Conservation (phyloP, 1,140 invertebrate species). For the Drusus annulatus region DNA sequence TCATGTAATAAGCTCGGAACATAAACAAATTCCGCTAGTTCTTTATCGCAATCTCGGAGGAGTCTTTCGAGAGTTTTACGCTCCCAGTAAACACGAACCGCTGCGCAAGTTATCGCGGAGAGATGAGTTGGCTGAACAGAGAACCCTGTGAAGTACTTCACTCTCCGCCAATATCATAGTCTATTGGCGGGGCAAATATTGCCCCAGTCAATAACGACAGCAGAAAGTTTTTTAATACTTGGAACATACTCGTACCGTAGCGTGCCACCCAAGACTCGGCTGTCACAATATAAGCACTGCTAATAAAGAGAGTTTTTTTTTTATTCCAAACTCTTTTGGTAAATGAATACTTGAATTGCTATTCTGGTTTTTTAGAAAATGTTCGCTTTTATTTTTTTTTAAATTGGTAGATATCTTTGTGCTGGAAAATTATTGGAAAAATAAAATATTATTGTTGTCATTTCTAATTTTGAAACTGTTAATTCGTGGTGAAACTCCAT, state of each 20-base stretch:
- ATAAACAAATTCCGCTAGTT: not conserved
- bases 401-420: no score
- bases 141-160: not conserved
- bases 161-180: not conserved
- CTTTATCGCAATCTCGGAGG: slow-evolving; percentile 12
- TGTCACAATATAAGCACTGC: no score
- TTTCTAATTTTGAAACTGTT: no score
- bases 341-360: no score
- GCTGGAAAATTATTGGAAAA: no score
- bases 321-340: no score
- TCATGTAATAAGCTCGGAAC: slow-evolving; percentile 4
- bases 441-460: no score
- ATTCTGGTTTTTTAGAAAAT: no score
- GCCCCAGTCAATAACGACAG: slow-evolving; percentile 17
- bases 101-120: not conserved
- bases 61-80: slow-evolving; percentile 12
- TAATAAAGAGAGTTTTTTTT: no score
- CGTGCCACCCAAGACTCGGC: not conserved
- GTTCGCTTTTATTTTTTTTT: no score
- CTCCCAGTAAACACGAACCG: not conserved
- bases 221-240: slow-evolving; percentile 29
- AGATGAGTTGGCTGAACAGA: no score
- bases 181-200: slow-evolving; percentile 26
- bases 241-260: not conserved
- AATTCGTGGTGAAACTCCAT: no score